phyloP scores from a whole-genome alignment of 2,797 vertebrate genomes.

The Lagodon rhomboides region DNA sequence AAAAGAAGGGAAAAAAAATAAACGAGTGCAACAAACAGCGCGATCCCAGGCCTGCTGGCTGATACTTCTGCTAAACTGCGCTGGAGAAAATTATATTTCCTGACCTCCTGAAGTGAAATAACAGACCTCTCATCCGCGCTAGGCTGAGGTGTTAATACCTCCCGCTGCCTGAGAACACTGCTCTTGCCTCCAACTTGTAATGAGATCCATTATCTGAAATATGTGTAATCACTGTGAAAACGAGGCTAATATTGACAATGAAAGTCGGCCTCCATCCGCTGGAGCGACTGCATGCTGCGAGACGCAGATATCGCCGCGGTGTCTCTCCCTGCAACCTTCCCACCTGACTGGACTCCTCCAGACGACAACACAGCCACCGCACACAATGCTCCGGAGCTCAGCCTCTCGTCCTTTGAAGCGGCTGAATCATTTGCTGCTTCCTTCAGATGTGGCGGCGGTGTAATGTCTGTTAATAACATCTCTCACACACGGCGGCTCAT shows the following conservation, averaged over 20 bases:
- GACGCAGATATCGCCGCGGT: conserved; percentile 14
- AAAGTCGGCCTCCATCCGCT: conserved; percentile 7
- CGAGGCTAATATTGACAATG: conserved; percentile 42
- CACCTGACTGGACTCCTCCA: conserved; percentile 4
- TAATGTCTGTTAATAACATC: conserved; percentile 41
- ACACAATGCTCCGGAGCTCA: not conserved
- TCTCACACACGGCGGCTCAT: conserved; percentile 20
- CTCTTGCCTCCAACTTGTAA: conserved; percentile 34
- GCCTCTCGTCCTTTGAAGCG: conserved; percentile 10
- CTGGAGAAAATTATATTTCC: conserved; percentile 50
- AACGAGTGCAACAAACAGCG: conserved; percentile 24
- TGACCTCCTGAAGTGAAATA: conserved; percentile 44
- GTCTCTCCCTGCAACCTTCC: conserved; percentile 8
- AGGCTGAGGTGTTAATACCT: conserved; percentile 43
- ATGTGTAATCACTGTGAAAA: conserved; percentile 45
- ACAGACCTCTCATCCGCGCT: not conserved
- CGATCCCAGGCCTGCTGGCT: conserved; percentile 13
- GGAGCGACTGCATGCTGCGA: conserved; percentile 29
- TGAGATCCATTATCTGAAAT: conserved; percentile 54
- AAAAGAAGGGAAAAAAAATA: conserved; percentile 16
- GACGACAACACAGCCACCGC: not conserved
- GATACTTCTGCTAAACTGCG: conserved; percentile 38
- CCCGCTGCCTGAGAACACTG: conserved; percentile 19
- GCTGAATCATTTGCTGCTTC: conserved; percentile 8
- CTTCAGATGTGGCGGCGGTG: conserved; percentile 2